Conservation (phyloP, 2,113 vertebrate genomes). For the Chamaea fasciata region DNA sequence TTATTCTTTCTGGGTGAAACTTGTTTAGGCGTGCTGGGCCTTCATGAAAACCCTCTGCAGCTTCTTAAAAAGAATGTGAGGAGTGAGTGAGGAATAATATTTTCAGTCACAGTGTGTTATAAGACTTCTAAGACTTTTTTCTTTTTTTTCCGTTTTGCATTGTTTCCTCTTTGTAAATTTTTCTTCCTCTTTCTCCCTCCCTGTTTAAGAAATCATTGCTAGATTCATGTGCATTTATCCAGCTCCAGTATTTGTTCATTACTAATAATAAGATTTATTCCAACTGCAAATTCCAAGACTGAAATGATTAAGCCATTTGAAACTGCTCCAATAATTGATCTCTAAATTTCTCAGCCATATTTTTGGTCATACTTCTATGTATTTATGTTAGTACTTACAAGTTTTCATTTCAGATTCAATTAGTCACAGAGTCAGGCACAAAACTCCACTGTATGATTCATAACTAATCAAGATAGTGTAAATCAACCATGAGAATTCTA, state of each 20-base stretch:
- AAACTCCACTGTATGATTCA: background rate
- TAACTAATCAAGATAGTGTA: background rate
- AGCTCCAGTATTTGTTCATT: slow-evolving; percentile 34
- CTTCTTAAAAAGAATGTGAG: slow-evolving; percentile 50
- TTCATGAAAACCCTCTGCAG: slow-evolving; percentile 54
- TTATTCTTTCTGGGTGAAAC: slow-evolving; percentile 61
- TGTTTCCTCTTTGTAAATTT: slow-evolving; percentile 38
- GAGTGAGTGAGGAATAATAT: slow-evolving; percentile 31
- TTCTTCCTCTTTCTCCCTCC: slow-evolving; percentile 14
- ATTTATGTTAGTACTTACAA: background rate
- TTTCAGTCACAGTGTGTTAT: slow-evolving; percentile 25
- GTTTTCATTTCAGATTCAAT: background rate
- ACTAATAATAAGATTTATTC: slow-evolving; percentile 35
- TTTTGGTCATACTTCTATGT: background rate
- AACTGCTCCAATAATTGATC: background rate
- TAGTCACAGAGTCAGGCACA: background rate
- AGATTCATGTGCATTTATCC: slow-evolving; percentile 20
- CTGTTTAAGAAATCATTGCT: background rate
- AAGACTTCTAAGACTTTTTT: slow-evolving; percentile 10
- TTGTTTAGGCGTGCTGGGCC: slow-evolving; percentile 59
- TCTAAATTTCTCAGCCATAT: background rate
- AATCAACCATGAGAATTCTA: background rate
- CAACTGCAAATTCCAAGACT: slow-evolving; percentile 27
- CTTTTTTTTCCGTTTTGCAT: background rate
- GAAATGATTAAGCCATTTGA: slow-evolving; percentile 15